These are phyloP conservation scores for Aphelinus atriplicis DNA, from an alignment of 1,140 invertebrate species.

Conservation along the genomic window DNA sequence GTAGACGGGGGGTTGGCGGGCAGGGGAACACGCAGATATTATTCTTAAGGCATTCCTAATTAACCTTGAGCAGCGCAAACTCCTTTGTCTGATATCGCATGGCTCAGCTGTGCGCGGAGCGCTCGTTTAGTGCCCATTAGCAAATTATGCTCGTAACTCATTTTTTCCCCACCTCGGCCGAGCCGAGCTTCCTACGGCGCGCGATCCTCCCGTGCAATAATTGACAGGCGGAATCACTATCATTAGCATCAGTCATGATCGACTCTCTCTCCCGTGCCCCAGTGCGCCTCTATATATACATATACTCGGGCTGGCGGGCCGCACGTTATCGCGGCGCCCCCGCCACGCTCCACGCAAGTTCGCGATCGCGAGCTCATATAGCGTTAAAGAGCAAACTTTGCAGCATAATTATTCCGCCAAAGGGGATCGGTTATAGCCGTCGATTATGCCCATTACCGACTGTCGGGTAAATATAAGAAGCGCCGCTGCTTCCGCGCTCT, in stretches of 20 bases:
- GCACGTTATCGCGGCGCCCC: constrained; percentile 29
- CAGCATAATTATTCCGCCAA: constrained; percentile 57
- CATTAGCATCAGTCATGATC: constrained; percentile 39
- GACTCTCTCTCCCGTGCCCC: neutral
- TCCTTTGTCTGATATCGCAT: constrained; percentile 18
- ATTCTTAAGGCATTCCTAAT: constrained; percentile 36
- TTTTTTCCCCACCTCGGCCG: neutral
- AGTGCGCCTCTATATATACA: too few species aligned
- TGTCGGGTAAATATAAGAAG: constrained; percentile 62
- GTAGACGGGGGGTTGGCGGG: too few species aligned
- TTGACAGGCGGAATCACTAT: constrained; percentile 35
- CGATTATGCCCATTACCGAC: constrained; percentile 62
- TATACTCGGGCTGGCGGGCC: constrained; percentile 39
- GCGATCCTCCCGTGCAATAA: constrained; percentile 23
- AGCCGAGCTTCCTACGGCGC: neutral
- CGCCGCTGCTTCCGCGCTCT: constrained; percentile 22
- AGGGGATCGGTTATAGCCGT: constrained; percentile 56
- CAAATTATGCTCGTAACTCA: constrained; percentile 37
- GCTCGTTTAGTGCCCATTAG: constrained; percentile 26
- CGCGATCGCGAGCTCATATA: neutral
- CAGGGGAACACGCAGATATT: constrained; percentile 3
- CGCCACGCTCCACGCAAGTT: neutral
- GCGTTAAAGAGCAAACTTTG: constrained; percentile 50
- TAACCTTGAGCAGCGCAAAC: constrained; percentile 20
- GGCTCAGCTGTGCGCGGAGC: constrained; percentile 5